A percentile compares a stretch with the other conserved stretches of the same genome.
Conservation (phyloP, 2,888 invertebrate species). For the Perithous albicinctus region DNA sequence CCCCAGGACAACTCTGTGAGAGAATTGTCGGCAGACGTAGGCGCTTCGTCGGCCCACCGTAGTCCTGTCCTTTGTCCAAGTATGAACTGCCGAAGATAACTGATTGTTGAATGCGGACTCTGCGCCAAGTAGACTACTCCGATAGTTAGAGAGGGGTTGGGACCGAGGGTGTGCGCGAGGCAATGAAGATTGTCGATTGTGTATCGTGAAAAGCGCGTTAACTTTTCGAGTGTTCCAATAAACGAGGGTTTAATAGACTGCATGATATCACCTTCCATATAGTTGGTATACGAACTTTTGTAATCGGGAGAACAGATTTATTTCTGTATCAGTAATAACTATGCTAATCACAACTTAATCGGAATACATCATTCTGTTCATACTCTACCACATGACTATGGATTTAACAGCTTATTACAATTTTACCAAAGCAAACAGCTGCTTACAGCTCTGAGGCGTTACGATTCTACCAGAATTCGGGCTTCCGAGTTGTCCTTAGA, state of each 20-base stretch:
- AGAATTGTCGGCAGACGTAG: conserved; percentile 28
- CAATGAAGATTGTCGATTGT: conserved; percentile 11
- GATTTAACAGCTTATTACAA: no score
- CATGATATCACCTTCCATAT: not conserved
- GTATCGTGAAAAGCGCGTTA: conserved; percentile 52
- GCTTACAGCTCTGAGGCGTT: no score
- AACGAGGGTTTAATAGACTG: conserved; percentile 39
- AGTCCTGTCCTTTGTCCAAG: conserved; percentile 48
- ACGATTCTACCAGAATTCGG: no score
- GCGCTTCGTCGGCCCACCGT: conserved; percentile 45
- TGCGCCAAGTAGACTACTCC: conserved; percentile 16
- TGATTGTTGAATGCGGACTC: conserved; percentile 51
- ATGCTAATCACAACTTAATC: not conserved
- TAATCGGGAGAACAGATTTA: not conserved
- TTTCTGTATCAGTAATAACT: not conserved
- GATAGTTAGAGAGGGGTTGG: not conserved
- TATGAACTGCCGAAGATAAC: conserved; percentile 54
- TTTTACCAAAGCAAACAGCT: no score
- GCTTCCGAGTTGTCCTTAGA: no score
- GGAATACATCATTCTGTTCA: no score
- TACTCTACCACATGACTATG: no score
- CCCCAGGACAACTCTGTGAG: conserved; percentile 8
- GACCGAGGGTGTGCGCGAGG: conserved; percentile 25
- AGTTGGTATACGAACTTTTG: not conserved
- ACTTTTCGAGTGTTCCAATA: conserved; percentile 48